Percentiles rank a stretch among this genome's conserved stretches.
These are phyloP conservation scores for Sardina pilchardus DNA, from an alignment of 2,113 vertebrate genomes.

Conservation along the genomic window DNA sequence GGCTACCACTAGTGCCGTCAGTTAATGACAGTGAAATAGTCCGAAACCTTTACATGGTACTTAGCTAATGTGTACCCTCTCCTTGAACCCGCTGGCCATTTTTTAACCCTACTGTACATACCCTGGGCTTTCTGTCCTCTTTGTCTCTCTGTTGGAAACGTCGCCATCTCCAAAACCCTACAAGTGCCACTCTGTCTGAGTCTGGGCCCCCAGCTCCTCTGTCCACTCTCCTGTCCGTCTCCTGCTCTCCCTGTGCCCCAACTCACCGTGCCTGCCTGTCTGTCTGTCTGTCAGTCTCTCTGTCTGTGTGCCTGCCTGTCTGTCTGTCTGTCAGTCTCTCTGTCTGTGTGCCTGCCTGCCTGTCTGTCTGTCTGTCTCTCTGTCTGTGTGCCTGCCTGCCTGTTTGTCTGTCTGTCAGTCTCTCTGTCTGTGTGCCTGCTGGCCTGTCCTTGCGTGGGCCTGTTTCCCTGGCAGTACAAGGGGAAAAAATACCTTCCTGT, in stretches of 20 bases:
- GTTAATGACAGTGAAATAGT: neutral
- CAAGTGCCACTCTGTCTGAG: neutral
- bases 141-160: neutral
- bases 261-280: neutral
- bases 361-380: neutral
- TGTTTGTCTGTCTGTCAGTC: neutral
- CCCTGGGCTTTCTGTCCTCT: neutral
- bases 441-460: slow-evolving; percentile 63
- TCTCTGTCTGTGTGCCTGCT: neutral
- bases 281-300: neutral
- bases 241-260: neutral
- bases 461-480: slow-evolving; percentile 69
- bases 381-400: neutral
- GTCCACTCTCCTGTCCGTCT: neutral
- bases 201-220: neutral
- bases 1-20: neutral
- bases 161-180: neutral
- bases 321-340: neutral
- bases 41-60: neutral
- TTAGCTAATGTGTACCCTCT: neutral
- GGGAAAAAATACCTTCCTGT: slow-evolving; percentile 76
- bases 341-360: neutral
- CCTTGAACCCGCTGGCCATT: neutral
- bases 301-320: no score
- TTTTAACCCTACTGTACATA: neutral